Conservation (phyloP, 2,113 vertebrate genomes). For the Takifugu flavidus region DNA sequence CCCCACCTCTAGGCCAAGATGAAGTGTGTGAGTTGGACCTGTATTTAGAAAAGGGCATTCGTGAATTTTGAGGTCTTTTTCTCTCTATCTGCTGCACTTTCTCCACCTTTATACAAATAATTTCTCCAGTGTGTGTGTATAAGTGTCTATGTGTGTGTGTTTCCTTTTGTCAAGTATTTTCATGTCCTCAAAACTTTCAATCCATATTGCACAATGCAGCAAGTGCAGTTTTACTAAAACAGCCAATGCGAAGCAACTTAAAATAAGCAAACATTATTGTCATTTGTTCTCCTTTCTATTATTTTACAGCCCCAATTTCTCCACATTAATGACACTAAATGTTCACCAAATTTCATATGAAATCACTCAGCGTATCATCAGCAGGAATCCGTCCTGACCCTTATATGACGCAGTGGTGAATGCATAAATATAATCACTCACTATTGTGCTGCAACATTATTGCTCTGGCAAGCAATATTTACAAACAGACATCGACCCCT, state of each 20-base stretch:
- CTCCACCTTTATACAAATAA: slow-evolving; percentile 9
- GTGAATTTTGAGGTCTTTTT: slow-evolving; percentile 62
- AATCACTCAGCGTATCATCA: slow-evolving; percentile 20
- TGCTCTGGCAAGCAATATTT: slow-evolving; percentile 70
- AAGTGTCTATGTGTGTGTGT: not conserved
- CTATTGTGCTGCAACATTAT: slow-evolving; percentile 66
- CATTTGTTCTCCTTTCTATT: not conserved
- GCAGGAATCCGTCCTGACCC: slow-evolving; percentile 20
- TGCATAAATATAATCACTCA: slow-evolving; percentile 55
- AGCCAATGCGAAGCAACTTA: not conserved
- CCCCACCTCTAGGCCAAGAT: slow-evolving; percentile 65
- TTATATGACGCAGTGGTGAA: slow-evolving; percentile 29
- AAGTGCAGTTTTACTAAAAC: too few relatives aligned
- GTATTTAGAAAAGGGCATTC: slow-evolving; percentile 66
- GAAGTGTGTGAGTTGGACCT: slow-evolving; percentile 69
- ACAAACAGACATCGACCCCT: slow-evolving; percentile 64
- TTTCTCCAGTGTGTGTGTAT: not conserved
- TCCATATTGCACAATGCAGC: too few relatives aligned
- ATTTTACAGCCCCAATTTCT: not conserved
- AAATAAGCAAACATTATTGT: not conserved
- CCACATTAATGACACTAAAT: not conserved
- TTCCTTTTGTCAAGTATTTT: too few relatives aligned
- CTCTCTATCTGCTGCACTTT: slow-evolving; percentile 16
- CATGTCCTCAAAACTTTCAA: too few relatives aligned
- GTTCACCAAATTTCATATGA: slow-evolving; percentile 19